phyloP scores from a whole-genome alignment of 1,140 invertebrate genomes.

The Bombus waltoni region DNA sequence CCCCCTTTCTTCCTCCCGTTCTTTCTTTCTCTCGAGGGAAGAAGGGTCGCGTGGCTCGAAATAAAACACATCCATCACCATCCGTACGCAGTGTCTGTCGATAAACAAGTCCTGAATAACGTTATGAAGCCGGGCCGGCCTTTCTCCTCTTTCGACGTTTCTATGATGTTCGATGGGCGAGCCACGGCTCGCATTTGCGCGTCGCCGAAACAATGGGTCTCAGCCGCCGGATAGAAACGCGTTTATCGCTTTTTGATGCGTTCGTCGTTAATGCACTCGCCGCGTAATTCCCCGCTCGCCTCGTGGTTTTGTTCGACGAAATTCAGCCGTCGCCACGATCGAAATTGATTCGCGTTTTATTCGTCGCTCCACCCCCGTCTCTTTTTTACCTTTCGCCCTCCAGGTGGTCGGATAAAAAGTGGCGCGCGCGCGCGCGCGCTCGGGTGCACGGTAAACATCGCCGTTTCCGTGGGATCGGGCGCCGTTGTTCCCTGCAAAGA shows the following conservation, averaged over 20 bases:
- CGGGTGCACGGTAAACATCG: background rate
- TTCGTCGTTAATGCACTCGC: conserved; percentile 3
- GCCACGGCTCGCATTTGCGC: no score
- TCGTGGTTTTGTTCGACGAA: background rate
- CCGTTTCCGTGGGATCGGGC: background rate
- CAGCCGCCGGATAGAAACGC: conserved; percentile 9
- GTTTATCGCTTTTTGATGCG: conserved; percentile 38
- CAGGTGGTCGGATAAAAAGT: conserved; percentile 9
- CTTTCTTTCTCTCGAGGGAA: conserved; percentile 9
- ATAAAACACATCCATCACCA: conserved; percentile 69
- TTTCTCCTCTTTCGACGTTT: conserved; percentile 24
- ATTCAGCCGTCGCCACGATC: background rate
- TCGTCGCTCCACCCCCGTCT: background rate
- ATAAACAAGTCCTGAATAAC: conserved; percentile 68
- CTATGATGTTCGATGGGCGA: conserved; percentile 1
- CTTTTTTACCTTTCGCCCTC: background rate
- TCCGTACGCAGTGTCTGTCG: conserved; percentile 55
- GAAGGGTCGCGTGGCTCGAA: conserved; percentile 51
- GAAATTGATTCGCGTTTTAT: background rate
- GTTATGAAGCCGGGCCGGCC: conserved; percentile 36
- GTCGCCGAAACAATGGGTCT: background rate
- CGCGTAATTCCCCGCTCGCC: background rate
- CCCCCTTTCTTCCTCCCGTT: background rate
- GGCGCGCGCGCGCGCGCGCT: background rate
- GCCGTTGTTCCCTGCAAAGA: background rate